Evolutionary conservation across 2,888 invertebrate species (phyloP).

Genomic region (Acanthoscelides obtectus): DNA sequence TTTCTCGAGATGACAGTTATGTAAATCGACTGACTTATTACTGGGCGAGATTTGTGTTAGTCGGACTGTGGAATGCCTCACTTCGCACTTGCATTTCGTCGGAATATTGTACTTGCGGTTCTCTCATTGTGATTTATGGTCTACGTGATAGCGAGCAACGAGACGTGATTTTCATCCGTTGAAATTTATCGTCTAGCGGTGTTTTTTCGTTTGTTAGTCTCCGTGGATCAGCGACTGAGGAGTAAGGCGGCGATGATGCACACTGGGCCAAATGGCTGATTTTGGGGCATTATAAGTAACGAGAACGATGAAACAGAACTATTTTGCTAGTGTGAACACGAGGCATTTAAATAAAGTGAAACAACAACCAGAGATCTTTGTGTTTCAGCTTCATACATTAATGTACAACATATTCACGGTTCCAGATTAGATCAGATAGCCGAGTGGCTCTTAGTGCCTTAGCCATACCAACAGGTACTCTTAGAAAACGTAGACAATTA

Average conservation of each 20-base stretch:
- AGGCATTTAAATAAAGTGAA: too few species aligned
- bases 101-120: constrained; percentile 11
- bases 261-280: too few species aligned
- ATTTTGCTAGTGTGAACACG: too few species aligned
- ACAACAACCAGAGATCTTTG: too few species aligned
- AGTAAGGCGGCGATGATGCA: background rate
- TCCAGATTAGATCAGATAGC: too few species aligned
- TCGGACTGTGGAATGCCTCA: constrained; percentile 11
- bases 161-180: constrained; percentile 20
- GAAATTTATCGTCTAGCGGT: background rate
- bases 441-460: too few species aligned
- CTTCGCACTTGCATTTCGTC: constrained; percentile 18
- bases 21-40: constrained; percentile 34
- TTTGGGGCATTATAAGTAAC: too few species aligned
- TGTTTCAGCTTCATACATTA: too few species aligned
- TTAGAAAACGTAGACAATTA: too few species aligned
- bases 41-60: constrained; percentile 29
- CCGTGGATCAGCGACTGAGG: background rate
- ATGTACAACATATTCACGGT: too few species aligned
- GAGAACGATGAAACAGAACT: too few species aligned
- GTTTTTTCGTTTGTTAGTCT: background rate
- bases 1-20: constrained; percentile 28
- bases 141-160: constrained; percentile 24
- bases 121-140: constrained; percentile 27
- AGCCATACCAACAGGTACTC: too few species aligned